Evolutionary conservation across 2,797 vertebrate species (phyloP).

Genomic region (Fratercula arctica): DNA sequence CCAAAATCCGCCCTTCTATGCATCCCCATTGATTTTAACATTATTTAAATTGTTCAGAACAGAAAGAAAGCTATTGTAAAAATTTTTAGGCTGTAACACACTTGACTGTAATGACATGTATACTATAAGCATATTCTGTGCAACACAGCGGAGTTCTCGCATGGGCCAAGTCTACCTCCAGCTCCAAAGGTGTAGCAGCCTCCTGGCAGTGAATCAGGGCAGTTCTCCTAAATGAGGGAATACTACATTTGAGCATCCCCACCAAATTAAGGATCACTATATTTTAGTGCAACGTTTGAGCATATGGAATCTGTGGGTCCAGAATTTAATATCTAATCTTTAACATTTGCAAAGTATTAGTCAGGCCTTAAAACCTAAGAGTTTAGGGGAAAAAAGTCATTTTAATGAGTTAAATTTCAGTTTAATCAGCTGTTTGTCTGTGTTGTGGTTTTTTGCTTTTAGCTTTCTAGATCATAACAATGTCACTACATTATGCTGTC

Average conservation of each 20-base stretch:
- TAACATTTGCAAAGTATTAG: not conserved
- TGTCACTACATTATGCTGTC: not conserved
- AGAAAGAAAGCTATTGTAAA: not conserved
- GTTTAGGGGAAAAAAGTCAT: fast-evolving
- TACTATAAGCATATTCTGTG: not conserved
- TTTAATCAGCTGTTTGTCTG: not conserved
- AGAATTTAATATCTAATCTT: not conserved
- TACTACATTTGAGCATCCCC: not conserved
- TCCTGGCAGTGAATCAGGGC: not conserved
- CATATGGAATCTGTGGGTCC: not conserved
- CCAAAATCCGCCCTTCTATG: not conserved
- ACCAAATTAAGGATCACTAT: not conserved
- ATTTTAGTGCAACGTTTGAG: not conserved
- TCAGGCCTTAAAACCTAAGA: not conserved
- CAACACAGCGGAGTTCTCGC: not conserved
- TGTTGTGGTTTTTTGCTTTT: not conserved
- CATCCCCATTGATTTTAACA: not conserved
- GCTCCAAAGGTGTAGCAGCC: not conserved
- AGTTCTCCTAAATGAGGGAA: not conserved
- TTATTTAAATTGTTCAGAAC: not conserved
- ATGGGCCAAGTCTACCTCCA: not conserved
- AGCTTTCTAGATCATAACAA: not conserved
- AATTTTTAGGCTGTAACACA: not conserved
- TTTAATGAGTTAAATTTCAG: not conserved
- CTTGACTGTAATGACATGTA: not conserved